A percentile compares a stretch with the other conserved stretches of the same genome.
Evolutionary conservation across 2,113 vertebrate species (phyloP).

Genomic region (Raja brachyura): DNA sequence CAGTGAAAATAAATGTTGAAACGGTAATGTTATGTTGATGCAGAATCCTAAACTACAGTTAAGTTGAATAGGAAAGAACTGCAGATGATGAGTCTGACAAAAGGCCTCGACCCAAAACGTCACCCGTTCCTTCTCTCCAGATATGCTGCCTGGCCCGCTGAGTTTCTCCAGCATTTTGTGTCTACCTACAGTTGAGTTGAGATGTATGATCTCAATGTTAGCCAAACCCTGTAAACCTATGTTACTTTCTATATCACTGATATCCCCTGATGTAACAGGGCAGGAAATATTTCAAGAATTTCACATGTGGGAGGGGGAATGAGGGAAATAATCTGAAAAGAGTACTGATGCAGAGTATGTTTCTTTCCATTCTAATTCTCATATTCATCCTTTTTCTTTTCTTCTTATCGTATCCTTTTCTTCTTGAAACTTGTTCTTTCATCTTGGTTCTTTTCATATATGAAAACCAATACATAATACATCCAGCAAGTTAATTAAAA

Average conservation of each 20-base stretch:
- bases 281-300: neutral
- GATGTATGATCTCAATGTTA: neutral
- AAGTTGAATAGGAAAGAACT: too few relatives aligned
- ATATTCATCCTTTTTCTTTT: neutral
- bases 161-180: too few relatives aligned
- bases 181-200: neutral
- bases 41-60: neutral
- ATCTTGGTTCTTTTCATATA: constrained; percentile 19
- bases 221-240: neutral
- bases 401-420: neutral
- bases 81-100: too few relatives aligned
- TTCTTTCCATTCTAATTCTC: constrained; percentile 2
- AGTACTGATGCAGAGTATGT: neutral
- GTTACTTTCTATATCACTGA: neutral
- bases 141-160: too few relatives aligned
- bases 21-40: neutral
- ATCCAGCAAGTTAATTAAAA: constrained; percentile 37
- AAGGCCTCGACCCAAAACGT: too few relatives aligned
- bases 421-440: constrained; percentile 24
- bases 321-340: neutral
- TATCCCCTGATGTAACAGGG: neutral
- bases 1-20: neutral
- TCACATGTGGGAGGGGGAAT: neutral
- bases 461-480: constrained; percentile 1
- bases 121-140: too few relatives aligned